phyloP scores from a whole-genome alignment of 2,888 invertebrate species.

The Mongoloraphidia duomilia region DNA sequence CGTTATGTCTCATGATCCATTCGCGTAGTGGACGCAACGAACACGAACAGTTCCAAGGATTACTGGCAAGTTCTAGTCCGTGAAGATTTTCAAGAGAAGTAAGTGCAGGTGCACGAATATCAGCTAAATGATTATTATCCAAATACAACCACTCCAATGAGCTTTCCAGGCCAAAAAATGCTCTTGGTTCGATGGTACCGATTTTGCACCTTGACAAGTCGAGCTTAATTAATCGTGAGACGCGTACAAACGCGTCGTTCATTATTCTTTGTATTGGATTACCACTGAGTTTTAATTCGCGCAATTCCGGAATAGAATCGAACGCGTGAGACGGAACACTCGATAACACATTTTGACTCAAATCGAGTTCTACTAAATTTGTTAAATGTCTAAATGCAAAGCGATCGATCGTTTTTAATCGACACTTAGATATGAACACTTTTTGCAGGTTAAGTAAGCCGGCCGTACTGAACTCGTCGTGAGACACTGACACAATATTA shows the following conservation, averaged over 20 bases:
- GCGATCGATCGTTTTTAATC: slow-evolving; percentile 50
- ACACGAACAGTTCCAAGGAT: slow-evolving; percentile 76
- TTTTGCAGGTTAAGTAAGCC: slow-evolving; percentile 70
- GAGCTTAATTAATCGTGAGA: slow-evolving; percentile 54
- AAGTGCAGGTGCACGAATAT: slow-evolving; percentile 49
- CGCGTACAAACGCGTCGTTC: slow-evolving; percentile 50
- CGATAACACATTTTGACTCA: slow-evolving; percentile 55
- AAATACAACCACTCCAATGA: slow-evolving; percentile 64
- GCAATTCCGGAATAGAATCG: slow-evolving; percentile 53
- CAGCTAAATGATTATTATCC: slow-evolving; percentile 56
- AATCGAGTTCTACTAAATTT: slow-evolving; percentile 68
- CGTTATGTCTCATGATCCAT: slow-evolving; percentile 67
- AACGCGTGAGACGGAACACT: slow-evolving; percentile 60
- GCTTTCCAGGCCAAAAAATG: slow-evolving; percentile 57
- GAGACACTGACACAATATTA: slow-evolving; percentile 46
- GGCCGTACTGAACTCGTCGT: slow-evolving; percentile 59
- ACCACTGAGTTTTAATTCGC: slow-evolving; percentile 58
- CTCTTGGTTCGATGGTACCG: slow-evolving; percentile 48
- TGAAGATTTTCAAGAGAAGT: slow-evolving; percentile 54
- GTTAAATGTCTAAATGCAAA: slow-evolving; percentile 63
- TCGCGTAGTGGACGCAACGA: slow-evolving; percentile 54
- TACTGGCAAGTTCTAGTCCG: slow-evolving; percentile 60
- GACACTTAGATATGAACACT: slow-evolving; percentile 58
- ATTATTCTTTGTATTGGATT: slow-evolving; percentile 59
- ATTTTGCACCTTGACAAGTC: slow-evolving; percentile 63